A percentile compares a stretch with the other conserved stretches of the same genome.
These are phyloP conservation scores for Hippocampus mohnikei DNA, from an alignment of 2,113 vertebrate species.

Conservation along the genomic window DNA sequence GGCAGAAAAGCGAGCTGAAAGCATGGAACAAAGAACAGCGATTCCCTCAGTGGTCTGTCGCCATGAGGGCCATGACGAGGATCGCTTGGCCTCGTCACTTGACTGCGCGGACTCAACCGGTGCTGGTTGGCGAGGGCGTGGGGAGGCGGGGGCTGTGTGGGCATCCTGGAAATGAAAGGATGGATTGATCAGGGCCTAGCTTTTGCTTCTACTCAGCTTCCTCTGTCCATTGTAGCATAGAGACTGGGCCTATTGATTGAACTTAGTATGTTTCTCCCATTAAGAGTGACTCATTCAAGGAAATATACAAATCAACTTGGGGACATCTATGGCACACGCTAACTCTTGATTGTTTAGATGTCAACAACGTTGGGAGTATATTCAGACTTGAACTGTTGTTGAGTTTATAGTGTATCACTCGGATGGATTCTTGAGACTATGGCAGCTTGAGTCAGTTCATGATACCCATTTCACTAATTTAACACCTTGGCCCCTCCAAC, in stretches of 20 bases:
- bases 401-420: slow-evolving; percentile 4
- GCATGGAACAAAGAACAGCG: slow-evolving; percentile 66
- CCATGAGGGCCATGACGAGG: slow-evolving; percentile 52
- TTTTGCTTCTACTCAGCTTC: slow-evolving; percentile 64
- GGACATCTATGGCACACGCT: slow-evolving; percentile 35
- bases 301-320: slow-evolving; percentile 41
- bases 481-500: too few relatives aligned
- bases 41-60: slow-evolving; percentile 55
- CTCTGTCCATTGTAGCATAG: slow-evolving; percentile 72
- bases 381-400: not conserved
- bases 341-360: slow-evolving; percentile 15
- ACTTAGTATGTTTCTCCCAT: slow-evolving; percentile 47
- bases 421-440: not conserved
- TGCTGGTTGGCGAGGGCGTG: slow-evolving; percentile 43
- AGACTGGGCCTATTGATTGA: slow-evolving; percentile 74
- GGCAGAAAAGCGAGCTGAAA: slow-evolving; percentile 64
- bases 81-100: slow-evolving; percentile 57
- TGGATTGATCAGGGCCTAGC: slow-evolving; percentile 69
- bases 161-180: slow-evolving; percentile 71
- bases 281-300: slow-evolving; percentile 36
- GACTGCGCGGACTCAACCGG: slow-evolving; percentile 54
- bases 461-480: too few relatives aligned
- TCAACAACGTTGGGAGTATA: slow-evolving; percentile 3
- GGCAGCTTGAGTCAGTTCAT: slow-evolving; percentile 8
- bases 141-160: slow-evolving; percentile 32